Evolutionary conservation across 2,888 invertebrate genomes (phyloP), one percentile per base, ranked within the genome.

Genomic region (Catotricha subobsoleta): DNA sequence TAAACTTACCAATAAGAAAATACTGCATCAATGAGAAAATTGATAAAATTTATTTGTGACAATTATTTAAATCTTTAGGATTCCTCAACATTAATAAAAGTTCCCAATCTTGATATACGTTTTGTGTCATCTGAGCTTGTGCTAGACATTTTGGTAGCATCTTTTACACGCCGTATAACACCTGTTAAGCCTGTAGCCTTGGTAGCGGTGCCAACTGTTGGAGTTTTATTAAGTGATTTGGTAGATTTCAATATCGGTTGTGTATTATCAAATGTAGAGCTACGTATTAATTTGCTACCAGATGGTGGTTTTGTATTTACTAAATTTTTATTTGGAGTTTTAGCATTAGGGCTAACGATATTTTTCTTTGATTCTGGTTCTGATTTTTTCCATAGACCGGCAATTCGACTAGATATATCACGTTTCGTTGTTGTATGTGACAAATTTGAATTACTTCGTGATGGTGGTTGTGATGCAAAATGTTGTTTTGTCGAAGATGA

Each of bases 391-490:
- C 62, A 62, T 29, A 62, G 58, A 13, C 58, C 56, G 29, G 62
- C 59, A 39, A 62, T 61, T 38, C 61, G 59, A 44, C 60, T 61
- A 42, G 58, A 55, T 13, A 60, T 54, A 45, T 58, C 58, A 43
- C 52, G 55, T 15, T 57, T 56, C 45, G 54, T 59, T 13, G 28
- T 15, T 2, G 55, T 52, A n/a, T n/a, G n/a, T 12, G 45, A 55
- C 9, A 62, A 46, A 44, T 52, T 60, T 2, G 62, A 62, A 44
- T 62, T 61, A 46, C 62, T 62, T 40, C 61, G 56, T 2, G 62
- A 60, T 25, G 62, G 60, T 2, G 62, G 61, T 13, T 56, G 59
- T 15, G 61, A 60, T 28, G 54, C 48, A 0, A 62, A 16, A 12
- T 33, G 29, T n/a, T 39, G 18, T 27, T 46, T 13, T 50, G 50